Conservation (phyloP, 2,113 vertebrate species). For the Erythrocercus mccallii region DNA sequence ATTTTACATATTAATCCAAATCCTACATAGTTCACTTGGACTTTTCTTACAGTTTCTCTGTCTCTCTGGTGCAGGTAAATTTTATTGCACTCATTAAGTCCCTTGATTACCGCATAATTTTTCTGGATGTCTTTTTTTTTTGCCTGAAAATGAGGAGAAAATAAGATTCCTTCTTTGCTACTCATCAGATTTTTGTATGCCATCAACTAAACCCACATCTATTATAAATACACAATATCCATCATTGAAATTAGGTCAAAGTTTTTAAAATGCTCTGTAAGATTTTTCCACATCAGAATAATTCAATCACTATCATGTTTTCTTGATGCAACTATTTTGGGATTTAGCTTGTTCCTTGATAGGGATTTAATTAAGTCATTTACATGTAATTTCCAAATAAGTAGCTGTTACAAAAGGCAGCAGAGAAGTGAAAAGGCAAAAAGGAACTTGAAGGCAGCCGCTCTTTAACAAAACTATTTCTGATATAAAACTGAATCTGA, state of each 20-base stretch:
- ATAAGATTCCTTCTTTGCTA: background rate
- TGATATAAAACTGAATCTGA: background rate
- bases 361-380: slow-evolving; percentile 63
- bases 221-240: background rate
- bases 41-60: background rate
- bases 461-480: background rate
- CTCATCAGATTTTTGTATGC: background rate
- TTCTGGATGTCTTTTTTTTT: background rate
- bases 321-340: slow-evolving; percentile 36
- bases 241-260: slow-evolving; percentile 27
- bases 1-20: background rate
- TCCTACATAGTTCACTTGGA: background rate
- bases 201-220: background rate
- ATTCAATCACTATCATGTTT: slow-evolving; percentile 36
- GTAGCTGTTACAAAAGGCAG: background rate
- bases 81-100: background rate
- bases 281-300: background rate
- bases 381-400: slow-evolving; percentile 40
- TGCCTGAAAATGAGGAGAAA: background rate
- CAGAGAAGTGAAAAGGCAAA: background rate
- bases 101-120: background rate
- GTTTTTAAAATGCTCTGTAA: slow-evolving; percentile 25
- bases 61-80: background rate
- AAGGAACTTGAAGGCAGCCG: background rate
- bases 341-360: slow-evolving; percentile 39